phyloP scores from a whole-genome alignment of 1,140 invertebrate genomes.

The Meloidogyne chitwoodi region DNA sequence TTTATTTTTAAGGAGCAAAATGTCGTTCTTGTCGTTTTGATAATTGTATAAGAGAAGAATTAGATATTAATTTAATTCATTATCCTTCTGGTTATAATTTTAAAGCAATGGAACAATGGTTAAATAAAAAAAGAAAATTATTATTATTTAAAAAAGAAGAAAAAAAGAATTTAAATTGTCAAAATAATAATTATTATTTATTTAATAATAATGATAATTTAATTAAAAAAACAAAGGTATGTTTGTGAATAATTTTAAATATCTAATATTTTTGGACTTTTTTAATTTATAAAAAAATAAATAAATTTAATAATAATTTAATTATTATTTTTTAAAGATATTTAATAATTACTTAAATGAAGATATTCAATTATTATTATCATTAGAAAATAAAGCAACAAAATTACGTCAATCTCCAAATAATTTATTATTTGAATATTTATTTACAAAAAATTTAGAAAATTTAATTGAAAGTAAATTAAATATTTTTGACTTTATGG shows the following conservation, averaged over 20 bases:
- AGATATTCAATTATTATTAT: background rate
- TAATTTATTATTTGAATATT: background rate
- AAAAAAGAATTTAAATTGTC: background rate
- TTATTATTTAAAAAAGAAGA: background rate
- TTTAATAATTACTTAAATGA: background rate
- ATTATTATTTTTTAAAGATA: background rate
- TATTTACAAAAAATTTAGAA: background rate
- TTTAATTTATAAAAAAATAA: too few relatives aligned
- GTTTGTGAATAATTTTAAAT: background rate
- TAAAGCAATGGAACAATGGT: background rate
- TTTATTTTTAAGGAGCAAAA: background rate
- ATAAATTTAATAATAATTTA: too few relatives aligned
- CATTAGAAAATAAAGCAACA: background rate
- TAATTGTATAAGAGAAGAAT: background rate
- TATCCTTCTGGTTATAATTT: background rate
- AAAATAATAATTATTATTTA: background rate
- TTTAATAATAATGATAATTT: background rate
- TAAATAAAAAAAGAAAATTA: background rate
- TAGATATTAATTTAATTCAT: background rate
- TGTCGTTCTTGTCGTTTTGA: background rate
- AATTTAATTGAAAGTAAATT: background rate
- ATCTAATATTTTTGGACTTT: too few relatives aligned
- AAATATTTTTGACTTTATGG: background rate
- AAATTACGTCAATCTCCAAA: constrained; percentile 3
- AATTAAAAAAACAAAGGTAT: background rate